Conservation (phyloP, 2,113 vertebrate species). For the Hyaena hyaena region DNA sequence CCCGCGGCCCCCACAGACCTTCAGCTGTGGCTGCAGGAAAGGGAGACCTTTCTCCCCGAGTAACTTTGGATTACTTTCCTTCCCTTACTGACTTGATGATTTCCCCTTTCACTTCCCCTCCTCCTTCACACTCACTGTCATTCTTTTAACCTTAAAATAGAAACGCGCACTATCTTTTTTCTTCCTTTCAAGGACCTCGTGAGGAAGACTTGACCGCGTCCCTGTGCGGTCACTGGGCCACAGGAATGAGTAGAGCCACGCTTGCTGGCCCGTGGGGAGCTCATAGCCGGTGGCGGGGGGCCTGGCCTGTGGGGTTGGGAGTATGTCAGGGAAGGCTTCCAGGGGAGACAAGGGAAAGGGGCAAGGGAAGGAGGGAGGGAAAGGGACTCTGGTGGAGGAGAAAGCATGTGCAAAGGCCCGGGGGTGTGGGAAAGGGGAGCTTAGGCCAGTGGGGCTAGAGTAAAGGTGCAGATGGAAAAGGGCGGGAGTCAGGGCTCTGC, state of each 20-base stretch:
- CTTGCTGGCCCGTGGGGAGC: neutral
- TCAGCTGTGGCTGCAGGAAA: neutral
- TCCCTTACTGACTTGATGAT: neutral
- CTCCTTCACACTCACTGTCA: neutral
- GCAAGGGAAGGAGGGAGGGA: no score
- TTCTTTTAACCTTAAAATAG: conserved; percentile 30
- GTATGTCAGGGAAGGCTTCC: neutral
- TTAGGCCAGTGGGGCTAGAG: neutral
- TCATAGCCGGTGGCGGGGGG: neutral
- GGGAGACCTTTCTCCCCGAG: neutral
- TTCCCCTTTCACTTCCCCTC: neutral
- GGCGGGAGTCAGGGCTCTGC: neutral
- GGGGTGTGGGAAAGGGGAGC: neutral
- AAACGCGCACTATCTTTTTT: neutral
- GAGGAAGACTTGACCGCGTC: neutral
- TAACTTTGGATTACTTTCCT: neutral
- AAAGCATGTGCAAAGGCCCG: neutral
- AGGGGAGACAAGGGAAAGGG: neutral
- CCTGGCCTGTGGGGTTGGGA: neutral
- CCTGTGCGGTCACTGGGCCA: neutral
- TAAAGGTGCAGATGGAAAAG: neutral
- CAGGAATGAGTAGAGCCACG: neutral
- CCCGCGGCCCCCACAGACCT: neutral
- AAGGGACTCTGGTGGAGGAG: neutral
- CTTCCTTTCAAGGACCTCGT: neutral